Evolutionary conservation across 1,140 invertebrate species (phyloP), one percentile per base, ranked within the genome.

Genomic region (Myzus persicae): DNA sequence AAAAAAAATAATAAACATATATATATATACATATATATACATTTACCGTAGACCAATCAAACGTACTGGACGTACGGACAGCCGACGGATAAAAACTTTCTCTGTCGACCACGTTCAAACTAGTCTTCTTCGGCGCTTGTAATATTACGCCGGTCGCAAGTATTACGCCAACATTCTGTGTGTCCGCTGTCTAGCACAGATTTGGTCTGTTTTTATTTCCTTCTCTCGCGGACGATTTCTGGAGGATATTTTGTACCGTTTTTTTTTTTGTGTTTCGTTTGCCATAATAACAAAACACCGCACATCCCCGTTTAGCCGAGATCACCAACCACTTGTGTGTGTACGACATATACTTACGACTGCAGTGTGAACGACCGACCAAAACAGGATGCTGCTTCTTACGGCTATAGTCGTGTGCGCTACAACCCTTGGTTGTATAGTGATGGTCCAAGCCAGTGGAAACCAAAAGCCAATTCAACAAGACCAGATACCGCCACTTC

Each of bases 51-150:
- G 48, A 89, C 88, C 89, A 67, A 90, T 90, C 89, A 67, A 67
- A 90, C 26, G 54, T 84, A 85, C 46, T 46, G 44, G 54, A 40
- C 22, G 44, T 38, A 26, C n/a, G 40, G 44, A 44, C 91, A 38
- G 88, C 91, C 36, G 46, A 38, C 81, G 26, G 81, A 82, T 54
- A 93, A 93, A 85, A 93, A 93, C 91, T 93, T 93, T 93, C 91
- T 38, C 91, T 85, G 81, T 40, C 76, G 91, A 93, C 76, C 81
- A 67, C 89, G 14, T 90, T 90, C 89, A 93, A 85, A 93, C 91
- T 93, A 93, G 91, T 93, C 91, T 84, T 93, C 91, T 93, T 93
- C 91, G 91, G 81, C 91, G 36, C 67, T 93, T 54, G 67, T 54
- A 48, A 85, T 85, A 92, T 82, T 92, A 92, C 59, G 67, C 90